Conservation (phyloP, 2,888 invertebrate species). For the Caenorhabditis angaria region DNA sequence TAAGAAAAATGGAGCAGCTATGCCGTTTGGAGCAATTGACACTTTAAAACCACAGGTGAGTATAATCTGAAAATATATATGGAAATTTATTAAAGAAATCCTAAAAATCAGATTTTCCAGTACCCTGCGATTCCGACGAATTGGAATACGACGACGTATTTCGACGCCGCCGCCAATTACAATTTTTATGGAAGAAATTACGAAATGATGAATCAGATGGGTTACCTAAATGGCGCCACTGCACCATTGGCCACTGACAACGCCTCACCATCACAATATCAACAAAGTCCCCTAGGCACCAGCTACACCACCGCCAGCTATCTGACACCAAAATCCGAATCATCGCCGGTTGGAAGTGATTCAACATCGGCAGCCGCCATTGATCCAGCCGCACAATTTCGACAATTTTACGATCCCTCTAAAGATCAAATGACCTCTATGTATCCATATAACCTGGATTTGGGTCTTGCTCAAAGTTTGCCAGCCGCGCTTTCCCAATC, state of each 20-base stretch:
- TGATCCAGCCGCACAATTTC: slow-evolving; percentile 30
- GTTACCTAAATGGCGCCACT: slow-evolving; percentile 25
- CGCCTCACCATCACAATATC: slow-evolving; percentile 45
- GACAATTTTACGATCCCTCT: slow-evolving; percentile 36
- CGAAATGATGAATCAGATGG: slow-evolving; percentile 46
- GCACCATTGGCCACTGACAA: slow-evolving; percentile 31
- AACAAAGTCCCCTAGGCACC: slow-evolving; percentile 45
- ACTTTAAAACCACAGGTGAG: slow-evolving; percentile 45
- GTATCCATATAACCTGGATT: slow-evolving; percentile 29
- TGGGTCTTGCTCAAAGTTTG: slow-evolving; percentile 42
- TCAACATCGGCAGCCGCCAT: slow-evolving; percentile 21
- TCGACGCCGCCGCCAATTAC: slow-evolving; percentile 28
- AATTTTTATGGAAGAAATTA: slow-evolving; percentile 16
- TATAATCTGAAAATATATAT: background rate
- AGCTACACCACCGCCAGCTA: slow-evolving; percentile 45
- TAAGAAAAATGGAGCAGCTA: slow-evolving; percentile 48
- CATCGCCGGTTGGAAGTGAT: slow-evolving; percentile 43
- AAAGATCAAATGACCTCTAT: slow-evolving; percentile 36
- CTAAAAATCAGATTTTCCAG: slow-evolving; percentile 21
- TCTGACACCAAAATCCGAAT: slow-evolving; percentile 53
- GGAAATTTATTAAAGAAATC: too few species aligned
- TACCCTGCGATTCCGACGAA: slow-evolving; percentile 42
- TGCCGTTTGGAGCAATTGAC: slow-evolving; percentile 37
- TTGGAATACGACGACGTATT: slow-evolving; percentile 44
- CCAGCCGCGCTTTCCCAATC: slow-evolving; percentile 39